Evolutionary conservation across 2,888 invertebrate genomes (phyloP).

Genomic region (Ryuthela nishihirai): DNA sequence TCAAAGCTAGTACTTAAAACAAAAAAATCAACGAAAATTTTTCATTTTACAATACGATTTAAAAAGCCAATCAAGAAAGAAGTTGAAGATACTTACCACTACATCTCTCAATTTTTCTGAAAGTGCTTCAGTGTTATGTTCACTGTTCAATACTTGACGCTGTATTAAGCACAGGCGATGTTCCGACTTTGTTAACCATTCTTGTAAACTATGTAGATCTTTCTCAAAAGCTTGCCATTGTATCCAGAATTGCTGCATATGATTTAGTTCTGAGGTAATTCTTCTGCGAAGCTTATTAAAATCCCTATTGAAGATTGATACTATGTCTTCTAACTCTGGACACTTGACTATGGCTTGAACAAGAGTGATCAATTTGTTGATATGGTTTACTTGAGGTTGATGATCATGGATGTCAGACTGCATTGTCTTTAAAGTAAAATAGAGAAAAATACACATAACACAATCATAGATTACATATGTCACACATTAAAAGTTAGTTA

Average conservation of each 20-base stretch:
- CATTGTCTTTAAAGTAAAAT: conserved; percentile 9
- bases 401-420: conserved; percentile 9
- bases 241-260: not conserved
- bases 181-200: conserved; percentile 5
- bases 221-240: conserved; percentile 6
- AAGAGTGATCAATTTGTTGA: not conserved
- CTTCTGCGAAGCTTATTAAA: conserved; percentile 4
- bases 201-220: conserved; percentile 5
- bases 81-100: conserved; percentile 1
- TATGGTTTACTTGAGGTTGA: not conserved
- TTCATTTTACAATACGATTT: too few species aligned
- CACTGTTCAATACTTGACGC: not conserved
- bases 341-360: conserved; percentile 2
- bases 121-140: not conserved
- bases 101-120: conserved; percentile 1
- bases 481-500: too few species aligned
- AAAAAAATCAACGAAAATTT: too few species aligned
- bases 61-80: not conserved
- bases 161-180: not conserved
- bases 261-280: conserved; percentile 6
- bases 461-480: too few species aligned
- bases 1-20: too few species aligned
- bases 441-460: not conserved
- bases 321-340: not conserved
- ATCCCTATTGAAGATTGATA: not conserved